Base-by-base conservation (phyloP, 2,888 invertebrate genomes). In the Ischnura elegans region DNA sequence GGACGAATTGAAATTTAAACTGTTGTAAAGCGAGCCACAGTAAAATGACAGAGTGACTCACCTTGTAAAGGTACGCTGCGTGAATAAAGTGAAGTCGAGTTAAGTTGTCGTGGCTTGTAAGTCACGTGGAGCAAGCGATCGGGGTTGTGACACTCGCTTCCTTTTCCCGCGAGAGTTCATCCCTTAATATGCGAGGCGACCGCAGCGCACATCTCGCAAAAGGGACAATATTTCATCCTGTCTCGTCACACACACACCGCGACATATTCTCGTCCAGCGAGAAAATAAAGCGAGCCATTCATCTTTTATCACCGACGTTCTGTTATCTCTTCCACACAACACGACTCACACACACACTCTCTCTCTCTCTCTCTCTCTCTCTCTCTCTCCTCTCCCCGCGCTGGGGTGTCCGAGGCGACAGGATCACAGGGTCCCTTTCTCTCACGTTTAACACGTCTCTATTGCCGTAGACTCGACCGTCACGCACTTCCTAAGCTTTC, bases 221-320 rank as follows among this genome's bases (percentile, higher is more conserved):
- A 13, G 36, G 29, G 36, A 2, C 76, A 29, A 36, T 36, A 16
- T 76, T 76, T 36, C 29, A 36, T 16, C 76, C 76, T 2, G 29
- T 36, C 29, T 36, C 76, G 76, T 36, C 76, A 29, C 16, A 2
- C 36, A 10, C 29, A 36, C 10, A 29, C 13, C 76, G 76, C 76
- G 76, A 76, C 29, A 76, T 25, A 16, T 10, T 6, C 61, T 25
- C 61, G 21, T n/a, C 2, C n/a, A 61, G 61, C 21, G 61, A 10
- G 76, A 36, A 76, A 76, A 76, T 76, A 76, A 76, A 76, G 36
- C 29, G 76, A 76, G 76, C 36, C 16, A 76, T 76, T 36, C 76
- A 76, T 76, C 76, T 76, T 76, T 76, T 76, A 76, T 76, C 76
- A 10, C 76, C 76, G 19, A 51, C 13, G 51, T 19, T 25, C 10